These are phyloP conservation scores for Plodia interpunctella DNA, from an alignment of 1,140 invertebrate species.

Conservation along the genomic window DNA sequence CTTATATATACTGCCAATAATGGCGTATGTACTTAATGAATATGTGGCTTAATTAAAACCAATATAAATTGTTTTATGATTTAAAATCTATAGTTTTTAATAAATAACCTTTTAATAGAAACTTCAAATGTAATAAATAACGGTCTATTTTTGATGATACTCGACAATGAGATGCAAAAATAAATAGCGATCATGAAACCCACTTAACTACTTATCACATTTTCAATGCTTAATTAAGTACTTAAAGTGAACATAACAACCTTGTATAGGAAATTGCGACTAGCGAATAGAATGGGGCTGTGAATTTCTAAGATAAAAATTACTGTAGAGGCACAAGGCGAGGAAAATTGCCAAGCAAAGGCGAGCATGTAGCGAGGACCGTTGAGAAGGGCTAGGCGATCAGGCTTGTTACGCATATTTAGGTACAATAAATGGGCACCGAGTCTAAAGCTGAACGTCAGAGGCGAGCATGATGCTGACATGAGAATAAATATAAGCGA, in stretches of 20 bases:
- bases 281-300: slow-evolving; percentile 3
- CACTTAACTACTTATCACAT: background rate
- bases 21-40: no score
- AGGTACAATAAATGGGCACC: slow-evolving; percentile 22
- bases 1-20: background rate
- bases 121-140: no score
- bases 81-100: no score
- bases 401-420: slow-evolving; percentile 24
- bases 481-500: background rate
- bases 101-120: no score
- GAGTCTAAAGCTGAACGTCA: slow-evolving; percentile 38
- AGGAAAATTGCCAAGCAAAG: background rate
- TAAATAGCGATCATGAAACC: background rate
- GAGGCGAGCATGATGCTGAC: background rate
- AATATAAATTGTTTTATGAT: no score
- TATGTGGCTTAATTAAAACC: no score
- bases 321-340: background rate
- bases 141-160: no score
- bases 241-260: slow-evolving; percentile 1
- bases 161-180: background rate
- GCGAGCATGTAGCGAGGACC: background rate
- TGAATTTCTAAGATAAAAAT: slow-evolving; percentile 6
- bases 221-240: slow-evolving; percentile 1
- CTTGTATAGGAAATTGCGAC: slow-evolving; percentile 5
- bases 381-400: slow-evolving; percentile 19